Evolutionary conservation across 2,797 vertebrate species (phyloP), one percentile per base, ranked within the genome.

Genomic region (Aselliscus stoliczkanus): DNA sequence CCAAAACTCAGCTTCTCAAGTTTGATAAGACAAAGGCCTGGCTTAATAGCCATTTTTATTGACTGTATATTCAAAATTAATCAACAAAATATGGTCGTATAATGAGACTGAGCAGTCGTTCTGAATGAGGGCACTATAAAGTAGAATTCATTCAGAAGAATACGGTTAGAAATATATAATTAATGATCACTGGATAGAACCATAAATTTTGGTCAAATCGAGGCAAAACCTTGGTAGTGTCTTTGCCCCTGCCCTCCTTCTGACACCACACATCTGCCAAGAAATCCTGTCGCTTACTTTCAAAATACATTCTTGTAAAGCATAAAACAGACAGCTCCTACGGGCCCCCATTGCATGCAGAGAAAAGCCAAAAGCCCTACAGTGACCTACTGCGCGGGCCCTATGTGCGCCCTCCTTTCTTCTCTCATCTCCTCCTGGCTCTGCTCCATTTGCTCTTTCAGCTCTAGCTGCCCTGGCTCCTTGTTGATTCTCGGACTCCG

Each of bases 21-120:
- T 86, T 83, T 75, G 42, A 76, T 67, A 86, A 84, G 62, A 91
- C 75, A 90, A 58, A 76, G 13, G n/a, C 37, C 27, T 89, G 52
- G 15, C 7, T 93, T 72, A 62, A 44, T 12, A 70, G 73, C 15
- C 58, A 81, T 73, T 91, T 83, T 77, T 54, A 82, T 14, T 95
- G 64, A 75, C 54, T 7, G 14, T 21, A 13, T 62, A 39, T n/a
- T 94, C n/a, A 85, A 75, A 93, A 85, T 31, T 23, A 89, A 67
- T 39, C 6, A 25, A 50, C 7, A 31, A 83, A 85, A 93, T 52
- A 31, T 39, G 25, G 6, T 37, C 44, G 69, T 50, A 86, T 34
- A 44, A 85, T 44, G 34, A 94, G 27, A 65, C 6, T 7, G 10
- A n/a, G 25, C 29, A 11, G 5, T 25, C 42, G 62, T 85, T 81